Conservation (phyloP, 1,140 invertebrate species). For the Temnothorax curvispinosus region DNA sequence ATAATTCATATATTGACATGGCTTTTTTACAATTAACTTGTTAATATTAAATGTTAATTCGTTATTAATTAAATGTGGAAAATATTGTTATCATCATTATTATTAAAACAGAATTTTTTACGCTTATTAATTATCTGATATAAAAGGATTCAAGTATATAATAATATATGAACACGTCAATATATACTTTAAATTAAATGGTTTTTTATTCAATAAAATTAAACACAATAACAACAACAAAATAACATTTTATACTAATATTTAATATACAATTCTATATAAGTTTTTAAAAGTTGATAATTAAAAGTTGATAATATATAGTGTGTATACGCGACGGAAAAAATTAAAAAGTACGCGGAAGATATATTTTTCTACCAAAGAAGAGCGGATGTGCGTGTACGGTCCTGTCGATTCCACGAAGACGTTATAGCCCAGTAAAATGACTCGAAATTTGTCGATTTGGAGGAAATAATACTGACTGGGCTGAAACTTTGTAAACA, state of each 20-base stretch:
- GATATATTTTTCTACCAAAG: conserved; percentile 6
- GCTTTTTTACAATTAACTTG: not conserved
- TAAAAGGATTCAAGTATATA: not conserved
- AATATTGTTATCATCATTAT: not conserved
- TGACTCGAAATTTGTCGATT: no score
- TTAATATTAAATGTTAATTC: not conserved
- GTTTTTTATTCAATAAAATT: not conserved
- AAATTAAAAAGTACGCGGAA: conserved; percentile 7
- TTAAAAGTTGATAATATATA: not conserved
- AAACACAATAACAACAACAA: not conserved
- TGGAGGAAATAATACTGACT: no score
- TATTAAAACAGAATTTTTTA: not conserved
- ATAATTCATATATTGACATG: not conserved
- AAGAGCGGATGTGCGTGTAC: conserved; percentile 57
- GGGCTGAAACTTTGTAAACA: no score
- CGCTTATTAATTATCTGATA: not conserved
- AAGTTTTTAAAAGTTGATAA: not conserved
- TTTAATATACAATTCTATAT: not conserved
- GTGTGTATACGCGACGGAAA: not conserved
- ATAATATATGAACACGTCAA: no score
- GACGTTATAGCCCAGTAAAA: no score
- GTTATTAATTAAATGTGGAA: not conserved
- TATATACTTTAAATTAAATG: not conserved
- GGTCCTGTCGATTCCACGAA: conserved; percentile 75
- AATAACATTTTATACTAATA: not conserved